Evolutionary conservation across 2,113 vertebrate genomes (phyloP).

Genomic region (Coptodon bakossiorum): DNA sequence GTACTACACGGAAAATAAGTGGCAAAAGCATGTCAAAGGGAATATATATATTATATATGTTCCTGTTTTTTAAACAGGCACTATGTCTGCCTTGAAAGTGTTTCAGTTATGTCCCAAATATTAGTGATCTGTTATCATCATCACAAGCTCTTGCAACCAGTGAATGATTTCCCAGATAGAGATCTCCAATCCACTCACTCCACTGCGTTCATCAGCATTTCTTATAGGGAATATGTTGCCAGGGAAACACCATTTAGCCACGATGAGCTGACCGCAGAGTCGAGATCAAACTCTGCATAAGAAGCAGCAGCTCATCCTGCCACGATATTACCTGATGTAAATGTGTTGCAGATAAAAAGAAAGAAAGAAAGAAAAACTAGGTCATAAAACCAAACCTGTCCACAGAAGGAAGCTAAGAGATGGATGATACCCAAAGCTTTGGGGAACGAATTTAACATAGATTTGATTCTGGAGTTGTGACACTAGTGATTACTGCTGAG

Average conservation of each 20-base stretch:
- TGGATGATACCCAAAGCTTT: conserved; percentile 35
- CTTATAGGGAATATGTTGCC: conserved; percentile 44
- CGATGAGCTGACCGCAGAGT: conserved; percentile 35
- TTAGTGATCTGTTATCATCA: background rate
- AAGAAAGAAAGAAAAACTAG: background rate
- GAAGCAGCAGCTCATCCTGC: background rate
- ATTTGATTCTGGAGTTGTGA: conserved; percentile 18
- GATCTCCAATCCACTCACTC: conserved; percentile 12
- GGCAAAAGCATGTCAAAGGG: background rate
- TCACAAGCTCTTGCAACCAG: background rate
- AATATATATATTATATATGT: background rate
- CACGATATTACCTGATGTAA: conserved; percentile 5
- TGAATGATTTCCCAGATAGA: conserved; percentile 1
- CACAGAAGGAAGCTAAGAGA: conserved; percentile 4
- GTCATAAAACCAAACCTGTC: conserved; percentile 14
- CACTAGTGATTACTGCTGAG: conserved; percentile 13
- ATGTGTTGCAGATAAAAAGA: background rate
- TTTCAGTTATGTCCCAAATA: background rate
- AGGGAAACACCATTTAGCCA: conserved; percentile 40
- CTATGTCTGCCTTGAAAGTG: background rate
- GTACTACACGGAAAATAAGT: background rate
- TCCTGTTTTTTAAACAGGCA: background rate
- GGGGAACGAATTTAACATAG: conserved; percentile 18
- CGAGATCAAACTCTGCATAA: conserved; percentile 21
- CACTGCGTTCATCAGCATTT: conserved; percentile 21